These are phyloP conservation scores for Operophtera brumata DNA, from an alignment of 2,888 invertebrate genomes.

Conservation along the genomic window DNA sequence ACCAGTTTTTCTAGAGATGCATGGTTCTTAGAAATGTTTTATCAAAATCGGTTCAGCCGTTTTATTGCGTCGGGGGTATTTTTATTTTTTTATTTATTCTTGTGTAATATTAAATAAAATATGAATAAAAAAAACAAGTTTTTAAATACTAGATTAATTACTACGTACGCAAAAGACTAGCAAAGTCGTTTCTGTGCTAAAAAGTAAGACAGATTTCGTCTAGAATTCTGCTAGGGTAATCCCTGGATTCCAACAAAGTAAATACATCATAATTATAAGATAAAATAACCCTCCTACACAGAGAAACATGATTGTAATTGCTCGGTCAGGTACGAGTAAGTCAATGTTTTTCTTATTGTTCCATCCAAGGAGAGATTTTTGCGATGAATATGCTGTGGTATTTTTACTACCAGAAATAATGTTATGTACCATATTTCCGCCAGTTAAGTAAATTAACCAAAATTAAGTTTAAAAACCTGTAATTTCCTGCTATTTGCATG, in stretches of 20 bases:
- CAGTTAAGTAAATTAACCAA: neutral
- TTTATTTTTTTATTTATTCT: no score
- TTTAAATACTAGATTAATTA: no score
- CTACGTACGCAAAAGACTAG: no score
- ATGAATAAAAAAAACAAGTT: no score
- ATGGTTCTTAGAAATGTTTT: no score
- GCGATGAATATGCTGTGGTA: neutral
- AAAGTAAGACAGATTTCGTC: neutral
- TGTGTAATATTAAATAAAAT: no score
- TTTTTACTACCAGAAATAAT: neutral
- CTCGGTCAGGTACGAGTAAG: neutral
- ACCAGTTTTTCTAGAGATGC: no score
- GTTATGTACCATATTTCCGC: conserved; percentile 1
- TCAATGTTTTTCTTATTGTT: neutral
- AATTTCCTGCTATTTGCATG: conserved; percentile 11
- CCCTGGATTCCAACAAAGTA: neutral
- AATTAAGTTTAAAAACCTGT: conserved; percentile 1
- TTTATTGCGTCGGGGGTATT: no score
- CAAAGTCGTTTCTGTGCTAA: no score
- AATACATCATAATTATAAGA: neutral
- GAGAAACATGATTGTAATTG: conserved; percentile 2
- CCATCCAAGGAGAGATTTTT: neutral
- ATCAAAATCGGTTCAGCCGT: no score
- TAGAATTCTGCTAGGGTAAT: neutral
- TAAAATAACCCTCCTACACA: neutral